phyloP scores from a whole-genome alignment of 2,797 vertebrate species.

The Simalia tracyae region DNA sequence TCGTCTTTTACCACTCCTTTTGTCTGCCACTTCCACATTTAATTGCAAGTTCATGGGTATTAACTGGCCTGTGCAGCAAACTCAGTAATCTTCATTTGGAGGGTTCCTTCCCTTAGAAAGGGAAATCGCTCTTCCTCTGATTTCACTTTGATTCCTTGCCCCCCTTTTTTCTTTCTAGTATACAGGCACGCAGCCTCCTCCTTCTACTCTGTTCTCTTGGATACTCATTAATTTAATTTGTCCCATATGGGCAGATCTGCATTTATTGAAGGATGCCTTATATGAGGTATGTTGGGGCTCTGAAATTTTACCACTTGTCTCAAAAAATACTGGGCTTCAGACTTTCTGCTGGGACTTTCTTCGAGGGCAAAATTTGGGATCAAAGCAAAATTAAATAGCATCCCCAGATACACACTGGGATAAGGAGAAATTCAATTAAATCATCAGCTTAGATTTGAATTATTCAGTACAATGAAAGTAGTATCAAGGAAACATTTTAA shows the following conservation, averaged over 20 bases:
- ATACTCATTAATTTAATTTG: slow-evolving; percentile 36
- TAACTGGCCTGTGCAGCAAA: slow-evolving; percentile 80
- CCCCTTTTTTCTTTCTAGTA: slow-evolving; percentile 4
- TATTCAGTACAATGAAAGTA: neutral
- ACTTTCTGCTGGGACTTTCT: neutral
- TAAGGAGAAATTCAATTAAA: rapidly evolving
- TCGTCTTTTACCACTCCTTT: slow-evolving; percentile 84
- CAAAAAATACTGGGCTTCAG: neutral
- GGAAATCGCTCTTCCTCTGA: slow-evolving; percentile 71
- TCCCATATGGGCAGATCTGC: neutral
- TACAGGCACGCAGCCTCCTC: slow-evolving; percentile 42
- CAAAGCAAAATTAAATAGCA: neutral
- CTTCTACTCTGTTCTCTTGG: slow-evolving; percentile 34
- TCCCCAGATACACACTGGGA: rapidly evolving
- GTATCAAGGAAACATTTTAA: neutral
- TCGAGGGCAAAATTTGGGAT: neutral
- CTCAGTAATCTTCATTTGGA: slow-evolving; percentile 58
- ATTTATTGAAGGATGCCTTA: neutral
- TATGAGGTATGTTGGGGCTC: slow-evolving; percentile 13
- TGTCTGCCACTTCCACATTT: slow-evolving; percentile 86
- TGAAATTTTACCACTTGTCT: neutral
- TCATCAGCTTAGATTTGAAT: neutral
- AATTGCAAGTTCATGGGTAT: slow-evolving; percentile 85
- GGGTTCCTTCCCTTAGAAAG: slow-evolving; percentile 61
- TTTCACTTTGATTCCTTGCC: slow-evolving; percentile 48